Percentiles rank a stretch among this genome's conserved stretches.
Evolutionary conservation across 2,113 vertebrate genomes (phyloP).

Genomic region (Arizona elegans): DNA sequence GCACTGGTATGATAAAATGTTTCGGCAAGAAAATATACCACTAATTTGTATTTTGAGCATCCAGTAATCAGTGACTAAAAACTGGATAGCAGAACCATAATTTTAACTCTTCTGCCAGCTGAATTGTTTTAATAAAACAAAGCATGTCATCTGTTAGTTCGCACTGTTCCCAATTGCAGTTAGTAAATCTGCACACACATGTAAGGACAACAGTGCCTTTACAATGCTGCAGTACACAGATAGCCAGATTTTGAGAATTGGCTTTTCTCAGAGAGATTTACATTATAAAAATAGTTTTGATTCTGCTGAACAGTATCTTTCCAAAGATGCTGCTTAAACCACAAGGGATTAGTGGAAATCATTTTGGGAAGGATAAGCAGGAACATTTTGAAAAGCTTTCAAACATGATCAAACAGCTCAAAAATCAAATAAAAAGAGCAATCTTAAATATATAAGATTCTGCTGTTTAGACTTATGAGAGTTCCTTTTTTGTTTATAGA

Average conservation of each 20-base stretch:
- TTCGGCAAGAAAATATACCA: constrained; percentile 23
- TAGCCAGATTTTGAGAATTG: constrained; percentile 37
- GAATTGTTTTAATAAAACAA: constrained; percentile 46
- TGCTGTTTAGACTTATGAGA: constrained; percentile 41
- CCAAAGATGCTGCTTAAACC: constrained; percentile 44
- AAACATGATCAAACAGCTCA: constrained; percentile 45
- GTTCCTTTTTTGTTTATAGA: constrained; percentile 34
- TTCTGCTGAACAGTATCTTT: constrained; percentile 23
- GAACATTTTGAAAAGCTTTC: constrained; percentile 23
- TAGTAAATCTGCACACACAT: constrained; percentile 53
- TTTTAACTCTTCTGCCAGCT: constrained; percentile 12
- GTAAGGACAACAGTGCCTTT: neutral
- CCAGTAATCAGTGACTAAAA: neutral
- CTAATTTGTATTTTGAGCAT: constrained; percentile 8
- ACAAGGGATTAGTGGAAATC: constrained; percentile 44
- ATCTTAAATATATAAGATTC: constrained; percentile 36
- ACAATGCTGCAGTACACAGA: constrained; percentile 4
- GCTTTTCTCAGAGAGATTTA: constrained; percentile 45
- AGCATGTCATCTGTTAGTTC: constrained; percentile 44
- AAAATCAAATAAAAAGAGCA: constrained; percentile 29
- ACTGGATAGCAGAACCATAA: constrained; percentile 25
- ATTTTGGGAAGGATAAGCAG: neutral
- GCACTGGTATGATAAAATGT: constrained; percentile 22
- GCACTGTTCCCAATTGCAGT: constrained; percentile 34
- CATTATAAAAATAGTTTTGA: constrained; percentile 53